Evolutionary conservation across 2,797 vertebrate genomes (phyloP).

Genomic region (Neopelma chrysocephalum): DNA sequence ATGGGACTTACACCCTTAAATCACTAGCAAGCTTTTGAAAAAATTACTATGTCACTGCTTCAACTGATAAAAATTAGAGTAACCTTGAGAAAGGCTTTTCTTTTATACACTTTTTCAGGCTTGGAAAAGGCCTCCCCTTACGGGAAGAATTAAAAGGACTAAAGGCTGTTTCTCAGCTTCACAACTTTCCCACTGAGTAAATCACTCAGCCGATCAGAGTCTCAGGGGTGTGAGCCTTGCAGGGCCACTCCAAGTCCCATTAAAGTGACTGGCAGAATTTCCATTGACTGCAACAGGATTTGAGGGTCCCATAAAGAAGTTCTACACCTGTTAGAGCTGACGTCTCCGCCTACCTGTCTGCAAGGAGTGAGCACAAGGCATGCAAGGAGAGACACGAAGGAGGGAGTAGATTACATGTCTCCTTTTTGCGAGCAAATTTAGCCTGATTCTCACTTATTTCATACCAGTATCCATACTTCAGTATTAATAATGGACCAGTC

Average conservation of each 20-base stretch:
- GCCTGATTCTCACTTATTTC: not conserved
- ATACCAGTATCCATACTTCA: not conserved
- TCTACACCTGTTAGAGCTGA: not conserved
- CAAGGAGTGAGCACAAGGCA: not conserved
- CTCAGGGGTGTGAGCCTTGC: not conserved
- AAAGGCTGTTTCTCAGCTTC: not conserved
- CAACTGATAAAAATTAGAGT: not conserved
- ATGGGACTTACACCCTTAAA: not conserved
- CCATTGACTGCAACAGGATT: not conserved
- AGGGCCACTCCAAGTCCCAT: not conserved
- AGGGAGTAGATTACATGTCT: not conserved
- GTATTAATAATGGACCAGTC: not conserved
- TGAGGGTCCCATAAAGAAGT: not conserved
- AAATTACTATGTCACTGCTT: not conserved
- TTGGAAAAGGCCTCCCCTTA: not conserved
- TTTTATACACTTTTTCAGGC: not conserved
- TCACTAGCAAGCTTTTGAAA: not conserved
- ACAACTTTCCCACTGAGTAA: not conserved
- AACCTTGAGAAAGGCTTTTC: not conserved
- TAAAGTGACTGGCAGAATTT: not conserved
- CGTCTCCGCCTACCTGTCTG: accelerated
- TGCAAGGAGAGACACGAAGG: not conserved
- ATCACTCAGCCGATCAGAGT: not conserved
- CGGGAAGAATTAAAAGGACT: not conserved
- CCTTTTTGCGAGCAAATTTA: not conserved